phyloP scores from a whole-genome alignment of 2,113 vertebrate species.

The Podarcis cretensis region DNA sequence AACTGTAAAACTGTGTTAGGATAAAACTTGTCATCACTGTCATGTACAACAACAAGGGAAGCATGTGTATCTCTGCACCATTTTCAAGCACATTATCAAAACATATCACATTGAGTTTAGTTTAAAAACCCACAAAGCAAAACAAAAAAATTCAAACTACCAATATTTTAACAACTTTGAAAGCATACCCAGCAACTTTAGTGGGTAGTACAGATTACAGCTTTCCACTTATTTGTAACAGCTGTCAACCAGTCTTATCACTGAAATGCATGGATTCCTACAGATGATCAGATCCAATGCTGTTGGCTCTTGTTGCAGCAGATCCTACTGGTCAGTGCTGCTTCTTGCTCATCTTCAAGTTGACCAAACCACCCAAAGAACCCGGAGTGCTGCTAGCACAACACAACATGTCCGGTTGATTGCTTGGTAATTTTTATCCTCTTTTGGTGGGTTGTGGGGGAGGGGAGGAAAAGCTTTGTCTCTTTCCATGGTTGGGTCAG shows the following conservation, averaged over 20 bases:
- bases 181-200: constrained; percentile 63
- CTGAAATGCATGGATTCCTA: constrained; percentile 69
- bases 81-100: constrained; percentile 79
- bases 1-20: constrained; percentile 58
- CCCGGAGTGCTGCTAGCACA: constrained; percentile 55
- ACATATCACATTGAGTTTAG: constrained; percentile 67
- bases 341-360: constrained; percentile 68
- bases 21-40: constrained; percentile 64
- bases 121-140: constrained; percentile 62
- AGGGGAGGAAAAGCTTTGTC: constrained; percentile 60
- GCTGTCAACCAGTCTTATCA: constrained; percentile 68
- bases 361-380: constrained; percentile 65
- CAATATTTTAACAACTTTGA: constrained; percentile 70
- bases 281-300: constrained; percentile 62
- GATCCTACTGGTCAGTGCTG: constrained; percentile 57
- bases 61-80: constrained; percentile 69
- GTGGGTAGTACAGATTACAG: constrained; percentile 58
- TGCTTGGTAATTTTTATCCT: constrained; percentile 69
- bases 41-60: constrained; percentile 67
- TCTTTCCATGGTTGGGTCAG: constrained; percentile 48
- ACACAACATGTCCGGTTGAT: constrained; percentile 52
- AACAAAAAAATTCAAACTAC: constrained; percentile 73
- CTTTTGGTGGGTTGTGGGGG: constrained; percentile 25
- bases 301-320: constrained; percentile 61
- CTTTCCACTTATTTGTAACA: constrained; percentile 68